Base-by-base conservation (phyloP, 2,113 vertebrate species). In the Theristicus caerulescens region DNA sequence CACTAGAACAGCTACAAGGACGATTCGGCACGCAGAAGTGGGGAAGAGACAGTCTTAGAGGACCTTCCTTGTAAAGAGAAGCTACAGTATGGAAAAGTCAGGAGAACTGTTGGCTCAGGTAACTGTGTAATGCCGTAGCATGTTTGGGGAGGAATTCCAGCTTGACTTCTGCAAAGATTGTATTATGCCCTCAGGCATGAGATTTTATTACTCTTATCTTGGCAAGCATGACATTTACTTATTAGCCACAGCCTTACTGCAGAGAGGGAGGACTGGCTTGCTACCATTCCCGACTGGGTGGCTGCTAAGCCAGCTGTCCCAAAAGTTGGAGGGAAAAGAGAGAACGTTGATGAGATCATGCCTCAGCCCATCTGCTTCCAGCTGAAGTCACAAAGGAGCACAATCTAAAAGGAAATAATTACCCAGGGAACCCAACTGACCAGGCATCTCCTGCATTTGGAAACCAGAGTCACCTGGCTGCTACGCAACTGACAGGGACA, bases 181-280 rank as follows among this genome's bases (percentile, higher is more conserved):
- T 42, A 83, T 95, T 79, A 88, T 84, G 88, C 76, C 90, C 80
- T 78, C 57, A 72, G 54, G 91, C 80, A 79, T 19, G 31, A 95
- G 65, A 46, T 94, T 88, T 86, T 87, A 92, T 92, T 95, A 65
- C 40, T 57, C 73, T 94, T 95, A 79, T 79, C 77, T 94, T 89
- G 81, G 90, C 83, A 80, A 84, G 46, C 40, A 40, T 34, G 65
- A 46, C 69, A 57, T 47, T 55, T 71, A 88, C 59, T 78, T 89
- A 71, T 42, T 76, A 69, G 86, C 83, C 91, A 79, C 69, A 82
- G 54, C 22, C 27, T 46, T 12, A 57, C 19, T 73, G 44, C 58
- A 77, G 71, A 85, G 66, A 76, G 42, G 42, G 49, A 91, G 82
- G 52, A 90, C 66, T 80, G 58, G 34, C 49, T 77, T 72, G 34